A percentile compares a stretch with the other conserved stretches of the same genome.
Evolutionary conservation across 1,140 invertebrate genomes (phyloP).

Genomic region (Zaprionus camerounensis): DNA sequence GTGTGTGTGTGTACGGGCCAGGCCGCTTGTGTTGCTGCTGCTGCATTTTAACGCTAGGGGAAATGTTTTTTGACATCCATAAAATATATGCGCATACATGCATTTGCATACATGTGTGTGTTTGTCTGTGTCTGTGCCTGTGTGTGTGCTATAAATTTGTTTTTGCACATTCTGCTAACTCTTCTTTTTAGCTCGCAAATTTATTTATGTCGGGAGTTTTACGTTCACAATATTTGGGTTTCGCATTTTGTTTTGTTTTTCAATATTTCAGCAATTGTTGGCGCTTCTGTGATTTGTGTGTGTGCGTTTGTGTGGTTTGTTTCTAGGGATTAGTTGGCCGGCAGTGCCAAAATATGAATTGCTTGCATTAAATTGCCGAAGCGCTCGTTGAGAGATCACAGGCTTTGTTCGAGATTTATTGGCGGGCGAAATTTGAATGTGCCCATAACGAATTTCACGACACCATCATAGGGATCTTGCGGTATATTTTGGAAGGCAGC

Average conservation of each 20-base stretch:
- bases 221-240: constrained; percentile 38
- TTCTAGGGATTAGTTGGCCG: constrained; percentile 57
- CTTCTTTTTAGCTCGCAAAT: constrained; percentile 46
- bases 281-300: constrained; percentile 41
- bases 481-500: background rate
- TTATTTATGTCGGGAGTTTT: constrained; percentile 52
- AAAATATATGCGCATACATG: constrained; percentile 38
- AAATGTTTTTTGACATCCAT: constrained; percentile 64
- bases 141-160: constrained; percentile 50
- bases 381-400: constrained; percentile 38
- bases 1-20: background rate
- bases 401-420: constrained; percentile 43
- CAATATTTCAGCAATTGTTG: constrained; percentile 58
- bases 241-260: constrained; percentile 36
- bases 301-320: constrained; percentile 30
- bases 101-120: background rate
- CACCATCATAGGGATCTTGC: background rate
- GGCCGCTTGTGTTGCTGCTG: constrained; percentile 3
- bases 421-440: constrained; percentile 24
- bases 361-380: constrained; percentile 52
- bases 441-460: background rate
- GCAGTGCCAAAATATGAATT: constrained; percentile 65
- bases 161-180: constrained; percentile 38
- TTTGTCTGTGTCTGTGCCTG: background rate
- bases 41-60: constrained; percentile 57